Base-by-base conservation (phyloP, 2,113 vertebrate species). In the Barnardius zonarius region DNA sequence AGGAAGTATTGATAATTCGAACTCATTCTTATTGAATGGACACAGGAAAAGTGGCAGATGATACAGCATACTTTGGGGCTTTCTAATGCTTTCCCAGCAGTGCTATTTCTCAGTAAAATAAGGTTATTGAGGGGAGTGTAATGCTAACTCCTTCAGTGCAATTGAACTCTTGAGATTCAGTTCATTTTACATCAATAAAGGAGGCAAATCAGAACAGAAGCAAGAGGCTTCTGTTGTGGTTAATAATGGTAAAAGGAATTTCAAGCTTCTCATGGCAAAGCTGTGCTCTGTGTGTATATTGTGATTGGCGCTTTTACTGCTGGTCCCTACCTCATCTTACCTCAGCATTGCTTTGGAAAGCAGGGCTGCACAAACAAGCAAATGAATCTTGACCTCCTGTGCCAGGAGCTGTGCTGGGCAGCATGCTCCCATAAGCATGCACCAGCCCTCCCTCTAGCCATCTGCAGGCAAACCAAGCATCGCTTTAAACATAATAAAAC, bases 1-100 rank as follows among this genome's bases (percentile, higher is more conserved):
- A 84, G 49, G 57, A 85, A 89, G 44, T 54, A 89, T 76, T 75
- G 86, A 86, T 91, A 76, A 91, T 90, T 66, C 72, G 48, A 90
- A 67, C 46, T 83, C 41, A 41, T 68, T 76, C 66, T 61, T 68
- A 79, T 57, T 94, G 89, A 82, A 96, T 43, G 49, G 44, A 76
- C 62, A 61, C 74, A 70, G 75, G 11, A 24, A 35, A 92, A 83
- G 79, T 14, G 17, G 66, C 22, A 62, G 57, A 91, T 62, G 49
- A 82, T 75, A 67, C 10, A 70, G 57, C 27, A 3, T 17, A 80
- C 22, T 67, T 76, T 57, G 35, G 31, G 88, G 80, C n/a, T 67
- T 85, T 73, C 81, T 66, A 55, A 61, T 39, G 63, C 66, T 52
- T 94, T 54, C 57, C 62, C 84, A 62, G 39, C 76, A 92, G 72